A percentile compares a stretch with the other conserved stretches of the same genome.
Conservation (phyloP, 2,113 vertebrate species). For the Halichoeres trimaculatus region DNA sequence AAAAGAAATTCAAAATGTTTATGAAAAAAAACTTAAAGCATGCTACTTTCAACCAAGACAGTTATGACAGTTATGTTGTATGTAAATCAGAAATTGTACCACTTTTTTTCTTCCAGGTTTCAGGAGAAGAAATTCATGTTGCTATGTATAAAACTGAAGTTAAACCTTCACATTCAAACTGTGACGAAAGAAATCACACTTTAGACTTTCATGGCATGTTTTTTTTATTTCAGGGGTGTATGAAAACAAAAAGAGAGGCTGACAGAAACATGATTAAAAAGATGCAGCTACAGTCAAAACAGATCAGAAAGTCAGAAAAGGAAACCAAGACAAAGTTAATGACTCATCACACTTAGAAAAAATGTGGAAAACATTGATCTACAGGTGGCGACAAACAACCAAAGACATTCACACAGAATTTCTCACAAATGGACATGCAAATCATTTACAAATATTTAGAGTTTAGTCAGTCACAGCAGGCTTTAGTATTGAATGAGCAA, state of each 20-base stretch:
- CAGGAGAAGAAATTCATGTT: too few relatives aligned
- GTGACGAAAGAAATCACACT: too few relatives aligned
- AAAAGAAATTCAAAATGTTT: too few relatives aligned
- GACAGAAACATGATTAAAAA: conserved; percentile 18
- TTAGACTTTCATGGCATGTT: conserved; percentile 42
- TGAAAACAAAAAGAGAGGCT: conserved; percentile 28
- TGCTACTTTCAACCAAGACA: too few relatives aligned
- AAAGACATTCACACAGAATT: neutral
- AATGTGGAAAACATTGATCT: neutral
- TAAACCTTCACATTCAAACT: conserved; percentile 1
- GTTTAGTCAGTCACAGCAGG: neutral
- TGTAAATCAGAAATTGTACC: too few relatives aligned
- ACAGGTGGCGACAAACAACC: neutral
- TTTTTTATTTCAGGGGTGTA: conserved; percentile 41
- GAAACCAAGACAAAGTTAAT: neutral
- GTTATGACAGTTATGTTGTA: too few relatives aligned
- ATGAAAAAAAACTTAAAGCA: too few relatives aligned
- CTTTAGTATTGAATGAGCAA: neutral
- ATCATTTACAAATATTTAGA: neutral
- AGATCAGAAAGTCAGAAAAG: neutral
- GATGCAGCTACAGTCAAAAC: conserved; percentile 4
- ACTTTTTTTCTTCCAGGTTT: too few relatives aligned
- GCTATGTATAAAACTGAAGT: neutral
- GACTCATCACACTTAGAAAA: conserved; percentile 30
- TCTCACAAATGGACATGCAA: neutral